These are phyloP conservation scores for Paradisaea rubra DNA, from an alignment of 2,113 vertebrate species.

Conservation along the genomic window DNA sequence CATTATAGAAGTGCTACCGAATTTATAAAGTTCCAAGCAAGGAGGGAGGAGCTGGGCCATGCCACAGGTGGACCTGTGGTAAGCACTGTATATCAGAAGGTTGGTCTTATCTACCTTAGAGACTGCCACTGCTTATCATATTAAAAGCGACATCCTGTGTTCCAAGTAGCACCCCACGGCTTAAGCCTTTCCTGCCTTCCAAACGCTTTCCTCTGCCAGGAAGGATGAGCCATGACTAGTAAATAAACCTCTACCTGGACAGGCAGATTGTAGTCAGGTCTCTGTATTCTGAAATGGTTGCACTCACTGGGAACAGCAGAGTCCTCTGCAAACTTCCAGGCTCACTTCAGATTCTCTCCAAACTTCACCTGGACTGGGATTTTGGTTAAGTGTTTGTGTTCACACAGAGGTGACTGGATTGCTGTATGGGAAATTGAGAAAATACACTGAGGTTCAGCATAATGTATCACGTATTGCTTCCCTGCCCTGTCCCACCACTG, in stretches of 20 bases:
- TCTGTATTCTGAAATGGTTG: not conserved
- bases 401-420: not conserved
- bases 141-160: fast-evolving
- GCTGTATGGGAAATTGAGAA: not conserved
- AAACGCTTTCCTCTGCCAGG: not conserved
- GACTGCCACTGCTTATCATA: not conserved
- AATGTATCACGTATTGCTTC: fast-evolving
- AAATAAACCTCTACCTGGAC: not conserved
- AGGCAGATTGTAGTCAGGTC: not conserved
- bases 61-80: not conserved
- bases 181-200: not conserved
- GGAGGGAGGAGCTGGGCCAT: not conserved
- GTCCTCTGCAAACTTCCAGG: not conserved
- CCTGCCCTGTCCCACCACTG: not conserved
- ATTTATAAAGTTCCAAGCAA: not conserved
- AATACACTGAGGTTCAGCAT: not conserved
- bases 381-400: not conserved
- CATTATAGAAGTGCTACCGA: not conserved
- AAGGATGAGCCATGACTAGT: not conserved
- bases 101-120: not conserved
- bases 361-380: not conserved
- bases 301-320: not conserved
- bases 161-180: not conserved
- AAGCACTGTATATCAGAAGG: not conserved
- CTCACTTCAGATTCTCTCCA: not conserved